These are phyloP conservation scores for Procambarus virginalis DNA, from an alignment of 1,140 invertebrate genomes.

Conservation along the genomic window DNA sequence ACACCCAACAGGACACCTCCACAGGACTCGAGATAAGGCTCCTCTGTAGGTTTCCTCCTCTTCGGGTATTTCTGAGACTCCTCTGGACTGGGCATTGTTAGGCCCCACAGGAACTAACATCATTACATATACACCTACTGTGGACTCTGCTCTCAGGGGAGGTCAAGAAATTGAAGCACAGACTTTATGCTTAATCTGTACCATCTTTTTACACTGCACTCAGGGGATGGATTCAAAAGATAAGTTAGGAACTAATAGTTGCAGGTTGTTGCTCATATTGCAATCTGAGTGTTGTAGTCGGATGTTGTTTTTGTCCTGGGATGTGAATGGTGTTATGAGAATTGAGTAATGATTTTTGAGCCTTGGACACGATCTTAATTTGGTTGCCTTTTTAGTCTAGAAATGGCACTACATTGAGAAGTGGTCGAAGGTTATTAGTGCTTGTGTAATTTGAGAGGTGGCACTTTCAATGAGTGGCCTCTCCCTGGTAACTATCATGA, in stretches of 20 bases:
- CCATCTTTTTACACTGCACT: constrained; percentile 53
- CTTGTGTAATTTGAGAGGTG: constrained; percentile 15
- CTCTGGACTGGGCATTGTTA: constrained; percentile 2
- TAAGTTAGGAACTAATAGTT: constrained; percentile 42
- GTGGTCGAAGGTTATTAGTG: constrained; percentile 2
- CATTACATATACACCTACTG: constrained; percentile 26
- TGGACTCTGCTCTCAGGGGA: constrained; percentile 41
- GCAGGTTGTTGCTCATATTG: constrained; percentile 33
- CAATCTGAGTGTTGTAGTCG: constrained; percentile 29
- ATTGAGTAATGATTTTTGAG: constrained; percentile 6
- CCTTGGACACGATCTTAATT: constrained; percentile 18
- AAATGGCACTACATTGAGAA: neutral
- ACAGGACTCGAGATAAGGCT: constrained; percentile 17
- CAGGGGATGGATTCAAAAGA: constrained; percentile 55
- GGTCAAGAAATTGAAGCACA: constrained; percentile 37
- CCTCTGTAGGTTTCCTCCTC: constrained; percentile 24
- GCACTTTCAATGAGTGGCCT: neutral
- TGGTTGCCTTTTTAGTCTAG: neutral
- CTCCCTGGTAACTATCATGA: constrained; percentile 39
- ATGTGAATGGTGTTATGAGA: constrained; percentile 31
- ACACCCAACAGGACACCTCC: constrained; percentile 20
- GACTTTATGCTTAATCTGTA: constrained; percentile 32
- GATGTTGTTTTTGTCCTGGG: constrained; percentile 14
- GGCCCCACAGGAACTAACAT: constrained; percentile 23
- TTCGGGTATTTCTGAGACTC: constrained; percentile 25